Evolutionary conservation across 2,888 invertebrate genomes (phyloP), one percentile per base, ranked within the genome.

Genomic region (Leptogaster cylindrica): DNA sequence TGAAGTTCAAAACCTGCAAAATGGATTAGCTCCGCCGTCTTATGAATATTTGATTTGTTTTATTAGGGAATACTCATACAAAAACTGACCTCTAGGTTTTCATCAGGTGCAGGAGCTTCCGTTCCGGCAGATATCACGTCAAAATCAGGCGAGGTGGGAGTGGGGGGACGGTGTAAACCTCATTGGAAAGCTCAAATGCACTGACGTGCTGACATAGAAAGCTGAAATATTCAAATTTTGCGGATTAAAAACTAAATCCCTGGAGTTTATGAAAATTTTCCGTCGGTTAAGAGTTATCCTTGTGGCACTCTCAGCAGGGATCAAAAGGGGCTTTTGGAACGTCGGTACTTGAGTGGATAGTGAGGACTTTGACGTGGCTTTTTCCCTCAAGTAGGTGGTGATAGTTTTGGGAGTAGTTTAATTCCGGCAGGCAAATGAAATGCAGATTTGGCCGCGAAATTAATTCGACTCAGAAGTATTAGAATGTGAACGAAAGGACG

Each of bases 1-100:
- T 58, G 12, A 31, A 61, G 20, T 8, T 55, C 25, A 52, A 66
- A 52, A 66, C 28, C 28, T 66, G 52, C 52, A 44, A 51, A 66
- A 66, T 44, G 52, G 65, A 66, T 66, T 52, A 66, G 65, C 44
- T 44, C 31, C 28, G 39, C 20, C 12, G 41, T 52, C 65, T 66
- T 66, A 66, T 66, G 65, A 66, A 66, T 66, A 66, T 66, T 66
- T 66, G 65, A 66, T 66, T 66, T 52, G 52, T 66, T 52, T 66
- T 66, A 66, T 66, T 66, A 66, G 20, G 44, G 44, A 14, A 61
- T 20, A 27, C 28, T 44, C 61, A 41, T 16, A 44, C 61, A 61
- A 44, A 23, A 12, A 44, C 61, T 23, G 28, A 44, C n/a, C 51
- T 16, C 14, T 31, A 6, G 31, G 6, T 31, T 31, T 6, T n/a